A percentile compares a stretch with the other conserved stretches of the same genome.
These are phyloP conservation scores for Pipistrellus nathusii DNA, from an alignment of 2,797 vertebrate genomes.

Conservation along the genomic window DNA sequence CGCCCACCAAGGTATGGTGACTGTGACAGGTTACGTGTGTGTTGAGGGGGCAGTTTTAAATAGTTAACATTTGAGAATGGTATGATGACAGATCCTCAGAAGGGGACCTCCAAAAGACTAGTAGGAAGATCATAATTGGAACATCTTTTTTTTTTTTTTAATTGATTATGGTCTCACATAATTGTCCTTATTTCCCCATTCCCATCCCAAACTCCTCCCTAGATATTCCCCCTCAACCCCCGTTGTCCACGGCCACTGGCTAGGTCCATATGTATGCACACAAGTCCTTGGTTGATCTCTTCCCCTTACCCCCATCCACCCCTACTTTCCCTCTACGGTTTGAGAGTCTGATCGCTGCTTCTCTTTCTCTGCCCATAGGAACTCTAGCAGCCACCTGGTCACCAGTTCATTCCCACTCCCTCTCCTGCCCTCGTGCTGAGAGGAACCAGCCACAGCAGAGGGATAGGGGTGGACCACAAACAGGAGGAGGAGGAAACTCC, in stretches of 20 bases:
- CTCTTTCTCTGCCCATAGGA: not conserved
- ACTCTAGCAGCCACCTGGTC: not conserved
- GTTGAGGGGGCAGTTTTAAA: not conserved
- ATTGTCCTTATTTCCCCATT: too few species aligned
- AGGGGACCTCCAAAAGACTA: not conserved
- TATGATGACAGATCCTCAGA: not conserved
- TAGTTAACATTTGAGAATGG: not conserved
- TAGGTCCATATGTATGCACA: too few species aligned
- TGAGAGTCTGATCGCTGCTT: too few species aligned
- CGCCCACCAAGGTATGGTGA: not conserved
- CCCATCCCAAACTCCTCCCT: too few species aligned
- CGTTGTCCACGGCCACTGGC: too few species aligned
- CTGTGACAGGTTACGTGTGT: not conserved
- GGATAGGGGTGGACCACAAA: accelerated
- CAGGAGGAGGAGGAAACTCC: accelerated
- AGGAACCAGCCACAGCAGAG: accelerated
- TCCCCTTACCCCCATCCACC: too few species aligned
- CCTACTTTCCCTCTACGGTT: too few species aligned
- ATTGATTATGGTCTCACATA: too few species aligned
- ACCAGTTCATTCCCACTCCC: not conserved
- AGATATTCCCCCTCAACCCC: too few species aligned
- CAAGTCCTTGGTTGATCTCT: too few species aligned
- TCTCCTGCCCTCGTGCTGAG: accelerated
- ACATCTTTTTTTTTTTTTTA: too few species aligned
- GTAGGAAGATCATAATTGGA: not conserved